Conservation (phyloP, 1,140 invertebrate genomes). For the Leptinotarsa defecta region DNA sequence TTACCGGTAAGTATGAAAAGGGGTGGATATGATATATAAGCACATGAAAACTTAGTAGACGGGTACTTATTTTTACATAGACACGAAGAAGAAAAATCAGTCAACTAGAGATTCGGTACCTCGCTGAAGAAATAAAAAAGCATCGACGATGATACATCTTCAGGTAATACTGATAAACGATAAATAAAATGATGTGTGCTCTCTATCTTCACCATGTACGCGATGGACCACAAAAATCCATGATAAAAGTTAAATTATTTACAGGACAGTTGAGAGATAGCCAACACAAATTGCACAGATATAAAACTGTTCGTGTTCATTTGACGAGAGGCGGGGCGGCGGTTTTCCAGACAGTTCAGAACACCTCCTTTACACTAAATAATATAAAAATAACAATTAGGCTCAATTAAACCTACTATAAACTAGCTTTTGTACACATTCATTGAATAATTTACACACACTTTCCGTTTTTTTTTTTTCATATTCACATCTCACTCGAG, state of each 20-base stretch:
- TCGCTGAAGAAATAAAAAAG: slow-evolving; percentile 29
- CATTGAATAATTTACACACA: slow-evolving; percentile 51
- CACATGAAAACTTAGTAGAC: slow-evolving; percentile 49
- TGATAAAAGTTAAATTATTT: slow-evolving; percentile 41
- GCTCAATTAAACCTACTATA: slow-evolving; percentile 50
- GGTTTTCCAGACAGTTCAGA: slow-evolving; percentile 36
- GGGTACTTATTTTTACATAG: slow-evolving; percentile 43
- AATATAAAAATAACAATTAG: slow-evolving; percentile 58
- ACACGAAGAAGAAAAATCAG: slow-evolving; percentile 44
- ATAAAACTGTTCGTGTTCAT: slow-evolving; percentile 36
- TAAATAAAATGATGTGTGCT: slow-evolving; percentile 39
- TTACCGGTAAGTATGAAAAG: slow-evolving; percentile 49
- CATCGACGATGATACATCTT: slow-evolving; percentile 28
- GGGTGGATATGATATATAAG: slow-evolving; percentile 48
- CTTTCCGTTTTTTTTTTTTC: slow-evolving; percentile 33
- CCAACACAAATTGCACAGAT: slow-evolving; percentile 41
- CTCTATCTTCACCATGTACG: slow-evolving; percentile 41
- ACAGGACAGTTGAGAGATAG: slow-evolving; percentile 29
- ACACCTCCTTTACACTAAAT: slow-evolving; percentile 52
- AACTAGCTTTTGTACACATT: slow-evolving; percentile 53
- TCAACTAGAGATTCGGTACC: slow-evolving; percentile 47
- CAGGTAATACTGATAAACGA: slow-evolving; percentile 48
- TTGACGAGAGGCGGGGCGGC: slow-evolving; percentile 11
- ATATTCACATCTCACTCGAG: slow-evolving; percentile 39
- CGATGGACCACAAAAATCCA: slow-evolving; percentile 21